Conservation (phyloP, 2,113 vertebrate species). For the Microtus oregoni region DNA sequence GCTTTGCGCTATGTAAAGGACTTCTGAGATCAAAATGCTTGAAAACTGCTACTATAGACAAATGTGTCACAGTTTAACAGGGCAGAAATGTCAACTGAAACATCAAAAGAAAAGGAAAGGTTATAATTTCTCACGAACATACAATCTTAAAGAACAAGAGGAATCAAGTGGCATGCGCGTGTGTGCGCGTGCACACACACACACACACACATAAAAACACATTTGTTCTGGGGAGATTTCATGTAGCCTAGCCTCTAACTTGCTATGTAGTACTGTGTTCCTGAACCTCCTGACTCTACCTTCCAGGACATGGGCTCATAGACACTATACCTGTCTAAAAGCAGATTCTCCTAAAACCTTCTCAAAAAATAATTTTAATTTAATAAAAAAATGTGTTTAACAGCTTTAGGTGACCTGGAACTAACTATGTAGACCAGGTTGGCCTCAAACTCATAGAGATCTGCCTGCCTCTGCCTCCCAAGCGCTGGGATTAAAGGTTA, state of each 20-base stretch:
- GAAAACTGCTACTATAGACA: not conserved
- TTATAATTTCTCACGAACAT: not conserved
- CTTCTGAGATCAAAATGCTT: not conserved
- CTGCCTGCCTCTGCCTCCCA: not conserved
- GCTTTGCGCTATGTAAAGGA: not conserved
- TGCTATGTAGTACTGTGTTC: not conserved
- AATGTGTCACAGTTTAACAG: slow-evolving; percentile 38
- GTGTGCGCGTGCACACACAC: rapidly evolving
- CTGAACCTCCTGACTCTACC: not conserved
- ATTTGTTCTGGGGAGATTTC: not conserved
- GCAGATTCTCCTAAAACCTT: too few species aligned
- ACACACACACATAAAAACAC: too few species aligned
- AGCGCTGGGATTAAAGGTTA: not conserved
- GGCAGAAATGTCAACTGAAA: slow-evolving; percentile 32
- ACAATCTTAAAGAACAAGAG: not conserved
- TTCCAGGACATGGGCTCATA: not conserved
- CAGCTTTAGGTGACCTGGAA: too few species aligned
- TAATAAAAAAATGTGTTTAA: too few species aligned
- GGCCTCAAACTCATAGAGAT: too few species aligned
- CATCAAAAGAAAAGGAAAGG: slow-evolving; percentile 25
- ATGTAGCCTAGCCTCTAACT: not conserved
- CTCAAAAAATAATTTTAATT: too few species aligned
- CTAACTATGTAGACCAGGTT: too few species aligned
- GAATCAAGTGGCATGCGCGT: rapidly evolving
- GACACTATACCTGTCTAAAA: too few species aligned